phyloP scores from a whole-genome alignment of 2,113 vertebrate genomes.

The Lipophrys pholis region DNA sequence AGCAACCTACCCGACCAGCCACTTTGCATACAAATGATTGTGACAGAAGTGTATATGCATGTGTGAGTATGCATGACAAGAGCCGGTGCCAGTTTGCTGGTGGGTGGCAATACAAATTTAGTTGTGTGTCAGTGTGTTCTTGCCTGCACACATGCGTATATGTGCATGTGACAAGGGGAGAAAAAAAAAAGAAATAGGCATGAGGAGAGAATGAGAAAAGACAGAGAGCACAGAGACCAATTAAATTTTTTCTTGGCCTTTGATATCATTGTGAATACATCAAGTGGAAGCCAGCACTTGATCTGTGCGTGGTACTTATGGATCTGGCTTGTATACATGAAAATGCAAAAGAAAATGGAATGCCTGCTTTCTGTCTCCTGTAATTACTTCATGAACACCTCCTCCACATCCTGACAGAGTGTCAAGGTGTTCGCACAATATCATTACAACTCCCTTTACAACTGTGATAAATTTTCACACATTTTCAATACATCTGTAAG shows the following conservation, averaged over 20 bases:
- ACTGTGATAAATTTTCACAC: no score
- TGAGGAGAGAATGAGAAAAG: conserved; percentile 38
- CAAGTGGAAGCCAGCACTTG: conserved; percentile 41
- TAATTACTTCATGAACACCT: conserved; percentile 13
- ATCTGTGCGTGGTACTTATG: conserved; percentile 52
- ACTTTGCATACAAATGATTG: conserved; percentile 77
- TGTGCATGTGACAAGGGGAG: conserved; percentile 11
- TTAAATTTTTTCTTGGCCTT: conserved; percentile 62
- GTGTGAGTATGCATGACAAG: conserved; percentile 63
- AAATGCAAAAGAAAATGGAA: conserved; percentile 26
- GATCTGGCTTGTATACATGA: conserved; percentile 39
- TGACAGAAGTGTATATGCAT: conserved; percentile 64
- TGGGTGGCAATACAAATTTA: conserved; percentile 65
- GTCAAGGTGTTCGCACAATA: conserved; percentile 22
- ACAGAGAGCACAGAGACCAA: conserved; percentile 65
- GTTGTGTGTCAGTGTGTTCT: conserved; percentile 22
- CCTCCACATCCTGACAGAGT: conserved; percentile 22
- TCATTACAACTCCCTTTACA: no score
- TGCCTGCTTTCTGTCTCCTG: conserved; percentile 10
- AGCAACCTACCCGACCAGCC: conserved; percentile 67
- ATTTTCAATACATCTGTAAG: neutral
- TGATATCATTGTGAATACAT: conserved; percentile 61
- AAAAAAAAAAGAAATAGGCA: conserved; percentile 2
- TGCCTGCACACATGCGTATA: conserved; percentile 5
- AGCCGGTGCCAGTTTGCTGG: conserved; percentile 70